Evolutionary conservation across 2,888 invertebrate genomes (phyloP), one percentile per base, ranked within the genome.

Genomic region (Ischnura elegans): DNA sequence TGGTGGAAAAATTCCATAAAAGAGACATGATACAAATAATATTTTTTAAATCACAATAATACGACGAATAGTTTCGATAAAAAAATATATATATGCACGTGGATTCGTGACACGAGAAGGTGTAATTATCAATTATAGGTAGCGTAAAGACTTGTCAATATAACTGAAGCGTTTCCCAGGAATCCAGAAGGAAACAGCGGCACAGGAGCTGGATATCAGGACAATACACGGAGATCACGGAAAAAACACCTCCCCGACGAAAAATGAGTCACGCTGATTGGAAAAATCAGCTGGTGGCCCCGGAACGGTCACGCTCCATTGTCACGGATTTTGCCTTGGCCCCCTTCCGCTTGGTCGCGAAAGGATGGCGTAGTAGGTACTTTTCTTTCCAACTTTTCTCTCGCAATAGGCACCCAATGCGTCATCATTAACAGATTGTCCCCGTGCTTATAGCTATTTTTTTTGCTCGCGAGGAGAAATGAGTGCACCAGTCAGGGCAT

Each of bases 261-360:
- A 29, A 51, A 51, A 19, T 13, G 13, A 36, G 76, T 36, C 76
- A 36, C 76, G 36, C 76, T 10, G 76, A 76, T 76, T 36, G 76
- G 76, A 76, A 76, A 76, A 76, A 76, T 76, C 76, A 76, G 76
- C 76, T 76, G 76, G 36, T 76, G 76, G 76, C 76, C 76, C 13
- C 29, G 76, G 36, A 76, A 6, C 36, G 76, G 76, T 36, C 76
- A 76, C 76, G 76, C 76, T 76, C 76, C 76, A 76, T 76, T 76
- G 76, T 76, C 76, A 76, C 76, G 76, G 36, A 76, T 76, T 36
- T 36, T 13, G 29, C 76, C 76, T 76, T 76, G 76, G 76, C 76
- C 76, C 76, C 36, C 16, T 76, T 76, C 29, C 76, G n/a, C 76
- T 36, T 36, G 25, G 13, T 0, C 76, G 76, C n/a, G 66, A 61